Evolutionary conservation across 2,888 invertebrate species (phyloP).

Genomic region (Noctua janthe): DNA sequence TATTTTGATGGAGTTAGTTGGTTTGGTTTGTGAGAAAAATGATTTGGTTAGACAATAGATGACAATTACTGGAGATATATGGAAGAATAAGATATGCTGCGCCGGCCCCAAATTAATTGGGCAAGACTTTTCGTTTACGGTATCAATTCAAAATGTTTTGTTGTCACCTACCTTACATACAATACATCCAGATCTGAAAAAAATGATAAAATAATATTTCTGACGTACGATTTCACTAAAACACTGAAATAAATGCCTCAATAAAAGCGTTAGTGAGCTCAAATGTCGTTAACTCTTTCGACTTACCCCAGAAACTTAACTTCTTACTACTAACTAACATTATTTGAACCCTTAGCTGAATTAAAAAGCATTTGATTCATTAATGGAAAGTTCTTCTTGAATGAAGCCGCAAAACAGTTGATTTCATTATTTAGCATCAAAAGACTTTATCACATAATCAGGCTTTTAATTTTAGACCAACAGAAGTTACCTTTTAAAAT

Average conservation of each 20-base stretch:
- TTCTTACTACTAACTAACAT: not conserved
- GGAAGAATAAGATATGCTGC: not conserved
- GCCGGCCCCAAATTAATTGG: too few species aligned
- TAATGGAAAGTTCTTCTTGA: not conserved
- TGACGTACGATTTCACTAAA: too few species aligned
- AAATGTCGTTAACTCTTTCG: not conserved
- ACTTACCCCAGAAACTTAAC: not conserved
- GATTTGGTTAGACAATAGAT: not conserved
- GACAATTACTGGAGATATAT: not conserved
- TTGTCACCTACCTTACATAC: not conserved
- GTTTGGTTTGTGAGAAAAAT: not conserved
- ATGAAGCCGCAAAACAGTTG: not conserved
- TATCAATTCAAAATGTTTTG: not conserved
- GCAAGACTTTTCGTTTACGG: not conserved
- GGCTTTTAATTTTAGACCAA: slow-evolving; percentile 12
- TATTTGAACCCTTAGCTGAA: not conserved
- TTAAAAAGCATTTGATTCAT: not conserved
- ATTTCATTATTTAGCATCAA: slow-evolving; percentile 3
- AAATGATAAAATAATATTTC: too few species aligned
- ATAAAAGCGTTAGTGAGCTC: not conserved
- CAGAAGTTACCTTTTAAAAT: slow-evolving; percentile 20
- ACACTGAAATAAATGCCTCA: not conserved
- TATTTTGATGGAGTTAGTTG: not conserved
- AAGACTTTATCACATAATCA: slow-evolving; percentile 19
- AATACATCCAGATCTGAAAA: not conserved